Base-by-base conservation (phyloP, 2,797 vertebrate species). In the Halcyon leucocephala region DNA sequence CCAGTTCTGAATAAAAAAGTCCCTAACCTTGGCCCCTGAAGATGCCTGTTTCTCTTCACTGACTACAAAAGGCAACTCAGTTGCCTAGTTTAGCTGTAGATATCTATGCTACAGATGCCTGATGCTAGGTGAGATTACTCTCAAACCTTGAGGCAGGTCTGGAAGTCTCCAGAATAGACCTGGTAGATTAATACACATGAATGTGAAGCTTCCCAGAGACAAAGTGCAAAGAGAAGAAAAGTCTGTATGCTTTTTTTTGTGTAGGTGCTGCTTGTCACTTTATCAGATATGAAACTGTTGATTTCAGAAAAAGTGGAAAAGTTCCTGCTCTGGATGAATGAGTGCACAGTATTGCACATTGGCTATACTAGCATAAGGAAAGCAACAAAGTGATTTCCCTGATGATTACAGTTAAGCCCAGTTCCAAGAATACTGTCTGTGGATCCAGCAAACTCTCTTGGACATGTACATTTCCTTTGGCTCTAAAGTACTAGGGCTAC, bases 401-500 rank as follows among this genome's bases (percentile, higher is more conserved):
- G 81, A 83, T 92, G 95, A 86, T 55, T 94, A 71, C 74, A 81
- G 67, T 71, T 89, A 80, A 91, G 35, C 57, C 61, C 48, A 65
- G 44, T 96, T 97, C 96, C 95, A 97, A 97, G 91, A 96, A 96
- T 73, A 87, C 74, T 82, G 81, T 74, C 89, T 93, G 81, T 84
- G 74, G 84, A 91, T 96, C 83, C 92, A 95, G 82, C 91, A 92
- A 80, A 73, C 84, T 89, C 72, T 84, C 86, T 94, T 97, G 95
- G 96, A 96, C 73, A n/a, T 90, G 92, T 64, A 92, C 83, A 58
- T 96, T 96, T 97, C 94, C 90, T 97, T 78, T 95, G 95, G 90
- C 94, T 95, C 81, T 69, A 20, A 93, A 93, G n/a, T 67, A 82
- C n/a, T 24, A 55, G 28, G 46, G 33, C 78, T 90, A 81, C 74